Evolutionary conservation across 2,888 invertebrate genomes (phyloP), one percentile per base, ranked within the genome.

Genomic region (Eledona agricola): DNA sequence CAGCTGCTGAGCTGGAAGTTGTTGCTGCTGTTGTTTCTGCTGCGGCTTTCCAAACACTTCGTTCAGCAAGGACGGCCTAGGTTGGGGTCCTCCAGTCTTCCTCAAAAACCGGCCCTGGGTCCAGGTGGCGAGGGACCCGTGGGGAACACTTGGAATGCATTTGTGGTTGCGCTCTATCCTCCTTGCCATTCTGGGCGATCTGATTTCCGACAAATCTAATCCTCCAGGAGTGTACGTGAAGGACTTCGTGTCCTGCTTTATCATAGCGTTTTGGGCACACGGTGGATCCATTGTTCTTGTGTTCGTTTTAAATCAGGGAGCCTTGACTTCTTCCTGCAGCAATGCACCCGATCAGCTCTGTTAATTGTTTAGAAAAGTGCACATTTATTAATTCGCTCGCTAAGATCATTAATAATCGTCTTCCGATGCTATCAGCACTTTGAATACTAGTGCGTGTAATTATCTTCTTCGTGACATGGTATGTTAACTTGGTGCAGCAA

Each of bases 191-290:
- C 93, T 84, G 4, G 94, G 94, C 42, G 93, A 93, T 57, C 86
- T 84, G 55, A 95, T 93, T 77, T 95, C 93, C 4, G 93, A 92
- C 38, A 95, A 80, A 75, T 95, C 93, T 51, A 95, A 82, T 58
- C 95, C 95, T 9, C 95, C 94, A 1, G 95, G 95, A 9, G 94
- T 93, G 75, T 96, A 96, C n/a, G 95, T 95, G 74, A 96, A 96
- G 5, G 95, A 95, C 71, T 95, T 95, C 77, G 95, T 96, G 77
- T 95, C 95, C 78, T 94, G 94, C 67, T 91, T 92, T 88, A 93
- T 88, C 92, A 93, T 93, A 17, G 94, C 93, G 75, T 93, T 92
- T 74, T 93, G 93, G 49, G 95, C 89, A 65, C 93, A 92, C 58
- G 95, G 95, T 26, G 93, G 92, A 72, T 91, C 91, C 72, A 72